Base-by-base conservation (phyloP, 1,140 invertebrate genomes). In the Proales similis region DNA sequence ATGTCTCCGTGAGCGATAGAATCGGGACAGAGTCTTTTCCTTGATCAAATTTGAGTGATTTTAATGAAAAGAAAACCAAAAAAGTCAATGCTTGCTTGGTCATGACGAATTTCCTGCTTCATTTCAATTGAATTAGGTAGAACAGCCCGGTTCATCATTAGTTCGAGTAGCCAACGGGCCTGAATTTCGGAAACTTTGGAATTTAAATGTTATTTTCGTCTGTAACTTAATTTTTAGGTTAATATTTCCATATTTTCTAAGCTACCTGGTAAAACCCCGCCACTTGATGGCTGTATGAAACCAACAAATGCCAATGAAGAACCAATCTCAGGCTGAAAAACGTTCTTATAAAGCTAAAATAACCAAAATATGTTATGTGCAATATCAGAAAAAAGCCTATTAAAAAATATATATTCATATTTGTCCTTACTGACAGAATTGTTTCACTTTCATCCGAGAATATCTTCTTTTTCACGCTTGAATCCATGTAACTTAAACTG, bases 161-260 rank as follows among this genome's bases (percentile, higher is more conserved):
- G 22, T 48, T 68, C 51, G 17, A 66, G 65, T 63, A 71, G 71
- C 72, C 72, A 74, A 36, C 70, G 63, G 17, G 71, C 69, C 63
- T 74, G 72, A n/a, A 64, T 70, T 63, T 74, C 72, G 1, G 72
- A 71, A 68, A 74, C 72, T 3, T n/a, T n/a, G n/a, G n/a, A n/a
- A n/a, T n/a, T n/a, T n/a, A n/a, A n/a, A n/a, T n/a, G n/a, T n/a
- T n/a, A n/a, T n/a, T n/a, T n/a, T n/a, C n/a, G n/a, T n/a, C n/a
- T n/a, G n/a, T n/a, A n/a, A n/a, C n/a, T n/a, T n/a, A n/a, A n/a
- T n/a, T n/a, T n/a, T n/a, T n/a, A n/a, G n/a, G n/a, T n/a, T n/a
- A n/a, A n/a, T n/a, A n/a, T n/a, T n/a, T n/a, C n/a, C n/a, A n/a
- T n/a, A n/a, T n/a, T n/a, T n/a, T n/a, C n/a, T n/a, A n/a, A n/a